Evolutionary conservation across 2,113 vertebrate genomes (phyloP).

Genomic region (Triplophysa tibetana): DNA sequence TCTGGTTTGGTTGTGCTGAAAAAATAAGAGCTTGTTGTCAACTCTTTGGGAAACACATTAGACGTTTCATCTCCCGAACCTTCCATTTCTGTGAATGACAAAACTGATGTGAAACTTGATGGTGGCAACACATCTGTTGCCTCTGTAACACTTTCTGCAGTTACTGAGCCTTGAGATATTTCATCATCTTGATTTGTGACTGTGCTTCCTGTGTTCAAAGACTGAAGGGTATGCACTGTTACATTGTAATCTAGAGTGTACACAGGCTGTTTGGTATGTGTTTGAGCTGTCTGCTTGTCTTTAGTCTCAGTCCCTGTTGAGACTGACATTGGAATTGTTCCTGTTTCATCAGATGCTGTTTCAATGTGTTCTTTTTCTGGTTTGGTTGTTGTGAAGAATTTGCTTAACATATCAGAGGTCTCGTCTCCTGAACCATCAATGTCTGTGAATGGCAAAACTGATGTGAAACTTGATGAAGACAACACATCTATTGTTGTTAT

Average conservation of each 20-base stretch:
- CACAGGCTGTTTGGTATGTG: not conserved
- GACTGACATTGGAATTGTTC: not conserved
- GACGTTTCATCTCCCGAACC: not conserved
- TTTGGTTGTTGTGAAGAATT: not conserved
- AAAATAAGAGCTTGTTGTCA: not conserved
- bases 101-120: not conserved
- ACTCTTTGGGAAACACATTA: not conserved
- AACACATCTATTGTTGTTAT: not conserved
- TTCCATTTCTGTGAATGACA: not conserved
- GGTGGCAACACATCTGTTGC: too few species aligned
- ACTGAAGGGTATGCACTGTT: not conserved
- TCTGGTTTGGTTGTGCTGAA: not conserved
- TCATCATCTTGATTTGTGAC: not conserved
- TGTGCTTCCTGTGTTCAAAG: not conserved
- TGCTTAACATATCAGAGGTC: not conserved
- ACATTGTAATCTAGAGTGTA: not conserved
- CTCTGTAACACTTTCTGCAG: not conserved
- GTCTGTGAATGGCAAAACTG: not conserved
- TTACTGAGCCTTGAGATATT: not conserved
- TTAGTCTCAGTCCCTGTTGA: not conserved
- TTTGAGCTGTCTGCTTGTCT: not conserved
- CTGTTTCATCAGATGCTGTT: not conserved
- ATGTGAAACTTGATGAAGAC: not conserved
- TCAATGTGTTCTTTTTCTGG: not conserved
- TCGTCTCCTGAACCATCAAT: slow-evolving; percentile 1